Evolutionary conservation across 2,888 invertebrate genomes (phyloP), one percentile per base, ranked within the genome.

Genomic region (Metalampra italica): DNA sequence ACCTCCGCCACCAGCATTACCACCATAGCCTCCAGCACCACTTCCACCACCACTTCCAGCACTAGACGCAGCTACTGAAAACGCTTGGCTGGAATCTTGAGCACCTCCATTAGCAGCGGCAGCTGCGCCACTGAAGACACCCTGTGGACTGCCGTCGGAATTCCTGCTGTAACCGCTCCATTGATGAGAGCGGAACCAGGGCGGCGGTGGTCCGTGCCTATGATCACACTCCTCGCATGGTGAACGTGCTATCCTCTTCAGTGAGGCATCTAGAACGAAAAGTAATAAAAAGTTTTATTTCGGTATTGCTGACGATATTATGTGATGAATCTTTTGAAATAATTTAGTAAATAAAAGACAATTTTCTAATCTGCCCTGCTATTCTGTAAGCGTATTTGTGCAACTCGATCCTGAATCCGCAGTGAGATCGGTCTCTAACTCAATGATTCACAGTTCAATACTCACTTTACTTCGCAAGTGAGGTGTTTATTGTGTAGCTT

Each of bases 41-140:
- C 43, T 43, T 8, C 30, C 45, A 39, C 14, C 45, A 36, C 32
- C 43, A 9, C 30, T 36, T 34, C 37, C 41, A 38, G 45, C 41
- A 9, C 40, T 60, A 32, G 72, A 62, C 36, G 64, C 57, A 13
- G 67, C 66, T 34, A 79, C 46, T 0, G 77, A 75, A 43, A 74
- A 64, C 0, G 82, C 80, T 61, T 73, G 69, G 44, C 77, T 74
- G 12, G 59, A 45, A 37, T 54, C 50, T 37, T 70, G 62, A 4
- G 47, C 47, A 3, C 56, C 64, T 29, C 64, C 67, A 1, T 62
- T 60, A n/a, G 71, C 63, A 8, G 76, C 62, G 5, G 73, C 75
- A 0, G 71, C 65, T 0, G 76, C 76, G 3, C 75, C 76, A 49
- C 78, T 82, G 47, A 75, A 82, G 0, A 82, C 71, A 45, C 80